Evolutionary conservation across 2,113 vertebrate genomes (phyloP).

Genomic region (Epinephelus fuscoguttatus): DNA sequence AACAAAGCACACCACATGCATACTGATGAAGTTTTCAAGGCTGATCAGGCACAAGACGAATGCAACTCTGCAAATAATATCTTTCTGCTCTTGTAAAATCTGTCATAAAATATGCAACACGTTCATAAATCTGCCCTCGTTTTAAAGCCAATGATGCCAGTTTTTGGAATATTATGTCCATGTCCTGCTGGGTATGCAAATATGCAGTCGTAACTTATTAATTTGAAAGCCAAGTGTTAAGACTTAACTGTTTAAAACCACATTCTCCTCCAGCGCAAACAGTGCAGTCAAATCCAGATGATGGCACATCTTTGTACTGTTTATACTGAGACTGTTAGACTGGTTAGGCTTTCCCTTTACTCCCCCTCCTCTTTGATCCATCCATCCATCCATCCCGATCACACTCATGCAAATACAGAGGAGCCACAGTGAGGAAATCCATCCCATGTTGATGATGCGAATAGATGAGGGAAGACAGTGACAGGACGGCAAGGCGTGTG

Average conservation of each 20-base stretch:
- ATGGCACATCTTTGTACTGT: neutral
- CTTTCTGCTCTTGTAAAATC: constrained; percentile 5
- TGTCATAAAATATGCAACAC: constrained; percentile 26
- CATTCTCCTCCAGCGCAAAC: neutral
- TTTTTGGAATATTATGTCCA: neutral
- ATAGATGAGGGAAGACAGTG: constrained; percentile 55
- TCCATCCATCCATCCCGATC: constrained; percentile 11
- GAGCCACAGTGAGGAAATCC: constrained; percentile 20
- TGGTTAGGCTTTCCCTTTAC: neutral
- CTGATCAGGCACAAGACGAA: constrained; percentile 1
- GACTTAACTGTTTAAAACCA: neutral
- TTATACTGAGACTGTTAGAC: neutral
- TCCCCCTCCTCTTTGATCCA: constrained; percentile 5
- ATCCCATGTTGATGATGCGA: constrained; percentile 41
- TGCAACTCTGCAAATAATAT: constrained; percentile 12
- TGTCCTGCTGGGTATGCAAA: constrained; percentile 15
- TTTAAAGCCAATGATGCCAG: neutral
- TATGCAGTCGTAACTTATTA: neutral
- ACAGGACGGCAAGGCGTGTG: constrained; percentile 54
- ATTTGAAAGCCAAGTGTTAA: neutral
- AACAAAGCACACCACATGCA: neutral
- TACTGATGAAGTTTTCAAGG: neutral
- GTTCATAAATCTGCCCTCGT: neutral
- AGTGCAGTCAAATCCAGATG: neutral
- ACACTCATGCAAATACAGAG: constrained; percentile 31